Conservation (phyloP, 2,888 invertebrate species). For the Microctonus brassicae region DNA sequence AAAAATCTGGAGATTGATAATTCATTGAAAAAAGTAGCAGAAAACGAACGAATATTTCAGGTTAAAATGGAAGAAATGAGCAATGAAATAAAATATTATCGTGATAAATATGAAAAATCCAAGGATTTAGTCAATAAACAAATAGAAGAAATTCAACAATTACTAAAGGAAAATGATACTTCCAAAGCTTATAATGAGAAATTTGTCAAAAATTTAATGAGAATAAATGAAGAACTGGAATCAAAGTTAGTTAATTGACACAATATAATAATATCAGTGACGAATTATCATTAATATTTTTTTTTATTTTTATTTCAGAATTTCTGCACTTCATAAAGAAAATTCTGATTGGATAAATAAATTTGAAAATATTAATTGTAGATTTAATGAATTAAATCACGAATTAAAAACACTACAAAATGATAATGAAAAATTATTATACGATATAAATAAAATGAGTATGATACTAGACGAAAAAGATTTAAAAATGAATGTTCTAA, state of each 20-base stretch:
- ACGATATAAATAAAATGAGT: not conserved
- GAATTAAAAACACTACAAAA: conserved; percentile 1
- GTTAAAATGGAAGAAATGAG: not conserved
- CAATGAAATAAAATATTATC: not conserved
- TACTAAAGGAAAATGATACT: not conserved
- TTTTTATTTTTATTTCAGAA: conserved; percentile 10
- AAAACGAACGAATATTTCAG: not conserved
- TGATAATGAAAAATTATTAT: conserved; percentile 10
- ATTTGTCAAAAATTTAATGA: conserved; percentile 6
- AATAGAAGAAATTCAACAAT: conserved; percentile 6
- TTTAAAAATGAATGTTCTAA: conserved; percentile 2
- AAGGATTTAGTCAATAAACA: conserved; percentile 19
- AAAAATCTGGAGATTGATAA: not conserved
- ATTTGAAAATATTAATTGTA: conserved; percentile 10
- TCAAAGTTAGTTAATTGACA: conserved; percentile 17
- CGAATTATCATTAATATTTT: too few relatives aligned
- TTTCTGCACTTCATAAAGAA: conserved; percentile 16
- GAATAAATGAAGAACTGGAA: not conserved
- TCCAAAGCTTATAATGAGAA: not conserved
- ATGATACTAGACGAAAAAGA: conserved; percentile 11
- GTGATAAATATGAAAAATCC: not conserved
- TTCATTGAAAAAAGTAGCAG: not conserved
- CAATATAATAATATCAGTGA: too few relatives aligned
- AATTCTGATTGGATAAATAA: conserved; percentile 14
- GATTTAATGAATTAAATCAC: not conserved